These are phyloP conservation scores for Coturnix japonica DNA, from an alignment of 2,113 vertebrate genomes.

Conservation along the genomic window DNA sequence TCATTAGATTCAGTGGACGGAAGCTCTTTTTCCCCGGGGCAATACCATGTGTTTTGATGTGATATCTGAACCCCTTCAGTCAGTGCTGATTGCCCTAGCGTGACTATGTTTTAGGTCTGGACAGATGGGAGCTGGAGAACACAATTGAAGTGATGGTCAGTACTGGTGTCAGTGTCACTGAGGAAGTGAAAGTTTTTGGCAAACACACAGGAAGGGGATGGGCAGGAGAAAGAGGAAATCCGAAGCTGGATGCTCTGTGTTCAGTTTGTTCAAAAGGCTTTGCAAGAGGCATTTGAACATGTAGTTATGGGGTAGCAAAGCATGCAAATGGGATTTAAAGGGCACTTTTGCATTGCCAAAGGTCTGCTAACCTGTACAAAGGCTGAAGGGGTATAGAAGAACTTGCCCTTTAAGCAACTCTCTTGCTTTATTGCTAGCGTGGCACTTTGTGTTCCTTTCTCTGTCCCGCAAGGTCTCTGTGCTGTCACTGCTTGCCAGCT, in stretches of 20 bases:
- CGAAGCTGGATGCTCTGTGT: conserved; percentile 11
- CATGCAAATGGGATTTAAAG: conserved; percentile 4
- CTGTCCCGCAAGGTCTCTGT: background rate
- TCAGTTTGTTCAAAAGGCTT: background rate
- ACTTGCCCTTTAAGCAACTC: conserved; percentile 27
- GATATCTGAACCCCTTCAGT: background rate
- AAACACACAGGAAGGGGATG: conserved; percentile 49
- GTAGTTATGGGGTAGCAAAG: background rate
- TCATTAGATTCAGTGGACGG: background rate
- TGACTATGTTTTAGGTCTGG: background rate
- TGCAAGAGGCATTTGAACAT: conserved; percentile 7
- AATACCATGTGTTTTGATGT: background rate
- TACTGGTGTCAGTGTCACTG: background rate
- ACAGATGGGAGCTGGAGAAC: background rate
- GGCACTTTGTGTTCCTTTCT: conserved; percentile 17
- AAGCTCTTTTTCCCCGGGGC: background rate
- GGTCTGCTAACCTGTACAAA: background rate
- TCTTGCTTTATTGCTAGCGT: background rate
- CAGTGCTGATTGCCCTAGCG: background rate
- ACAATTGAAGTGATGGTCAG: background rate
- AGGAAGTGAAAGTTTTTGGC: conserved; percentile 63
- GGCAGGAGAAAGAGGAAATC: conserved; percentile 63
- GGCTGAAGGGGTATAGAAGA: background rate
- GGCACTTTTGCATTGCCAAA: conserved; percentile 15
- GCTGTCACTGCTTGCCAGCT: background rate